Evolutionary conservation across 1,140 invertebrate genomes (phyloP), one percentile per base, ranked within the genome.

Genomic region (Drosophila simulans): DNA sequence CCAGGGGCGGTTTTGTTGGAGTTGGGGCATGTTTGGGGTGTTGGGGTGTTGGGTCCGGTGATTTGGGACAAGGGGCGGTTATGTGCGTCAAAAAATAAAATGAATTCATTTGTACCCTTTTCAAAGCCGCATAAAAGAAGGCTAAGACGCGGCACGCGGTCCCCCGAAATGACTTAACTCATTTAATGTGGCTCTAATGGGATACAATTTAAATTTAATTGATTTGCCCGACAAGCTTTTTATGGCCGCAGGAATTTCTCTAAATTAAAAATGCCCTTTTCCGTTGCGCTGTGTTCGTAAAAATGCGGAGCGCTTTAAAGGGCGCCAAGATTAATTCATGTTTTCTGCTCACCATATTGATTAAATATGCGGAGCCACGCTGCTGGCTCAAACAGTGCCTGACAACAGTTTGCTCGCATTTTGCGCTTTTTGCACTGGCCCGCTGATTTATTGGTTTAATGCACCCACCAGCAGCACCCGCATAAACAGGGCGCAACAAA

Each of bases 131-230:
- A 79, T 83, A 76, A 76, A 82, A 69, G 68, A 85, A 72, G 81
- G 75, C 65, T 88, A 79, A 89, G 83, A 76, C 72, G 76, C 52
- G 71, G 71, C 59, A 68, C 56, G 74, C 54, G 63, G 66, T 51
- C 59, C 42, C 71, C 71, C 73, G 20, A 85, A 90, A 84, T 80
- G 83, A 88, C 83, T 88, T 88, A 88, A 88, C 83, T 89, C 83
- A 89, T 88, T 88, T 88, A 88, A 89, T 84, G 85, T 83, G 80
- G 65, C 84, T 89, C 84, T 89, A 89, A 89, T 90, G 84, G 85
- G 84, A 80, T 84, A 85, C 85, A 89, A 89, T 89, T 89, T 89
- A 90, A 90, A 89, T 89, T 89, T 89, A 89, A 89, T 89, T 89
- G 84, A 89, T 89, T 88, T 90, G 85, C 66, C 77, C 58, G 56